These are phyloP conservation scores for Conchocele bisecta DNA, from an alignment of 2,888 invertebrate genomes.

Conservation along the genomic window DNA sequence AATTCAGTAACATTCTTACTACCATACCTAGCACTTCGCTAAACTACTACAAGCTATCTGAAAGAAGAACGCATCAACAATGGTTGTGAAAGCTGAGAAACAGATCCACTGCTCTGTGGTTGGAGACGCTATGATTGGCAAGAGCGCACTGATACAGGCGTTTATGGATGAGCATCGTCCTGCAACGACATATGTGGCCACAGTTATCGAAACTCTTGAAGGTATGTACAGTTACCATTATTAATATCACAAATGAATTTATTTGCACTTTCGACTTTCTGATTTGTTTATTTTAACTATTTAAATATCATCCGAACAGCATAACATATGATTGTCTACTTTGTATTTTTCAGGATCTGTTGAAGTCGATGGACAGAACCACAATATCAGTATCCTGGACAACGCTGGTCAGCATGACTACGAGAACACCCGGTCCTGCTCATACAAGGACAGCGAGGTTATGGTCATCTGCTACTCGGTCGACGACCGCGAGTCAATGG, in stretches of 20 bases:
- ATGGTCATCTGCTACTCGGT: conserved; percentile 72
- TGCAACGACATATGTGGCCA: conserved; percentile 61
- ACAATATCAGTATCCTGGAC: conserved; percentile 69
- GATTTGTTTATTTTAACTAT: conserved; percentile 36
- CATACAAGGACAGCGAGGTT: conserved; percentile 71
- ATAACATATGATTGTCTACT: not conserved
- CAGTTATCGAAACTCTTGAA: conserved; percentile 68
- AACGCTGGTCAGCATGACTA: conserved; percentile 74
- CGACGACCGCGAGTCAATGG: conserved; percentile 68
- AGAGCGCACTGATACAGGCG: conserved; percentile 65
- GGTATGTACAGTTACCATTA: conserved; percentile 45
- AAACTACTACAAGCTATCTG: not conserved
- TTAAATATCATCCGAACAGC: not conserved
- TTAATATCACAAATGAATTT: not conserved
- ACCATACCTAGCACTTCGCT: conserved; percentile 1
- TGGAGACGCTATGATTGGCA: conserved; percentile 76
- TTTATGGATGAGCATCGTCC: conserved; percentile 60
- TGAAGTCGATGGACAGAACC: conserved; percentile 69
- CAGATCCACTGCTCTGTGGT: conserved; percentile 68
- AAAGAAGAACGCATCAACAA: not conserved
- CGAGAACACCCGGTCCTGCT: conserved; percentile 63
- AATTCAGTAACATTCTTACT: not conserved
- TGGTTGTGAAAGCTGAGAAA: conserved; percentile 59
- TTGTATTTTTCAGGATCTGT: conserved; percentile 63
- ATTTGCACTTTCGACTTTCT: not conserved